Evolutionary conservation across 2,888 invertebrate genomes (phyloP).

Genomic region (Athalia cordata): DNA sequence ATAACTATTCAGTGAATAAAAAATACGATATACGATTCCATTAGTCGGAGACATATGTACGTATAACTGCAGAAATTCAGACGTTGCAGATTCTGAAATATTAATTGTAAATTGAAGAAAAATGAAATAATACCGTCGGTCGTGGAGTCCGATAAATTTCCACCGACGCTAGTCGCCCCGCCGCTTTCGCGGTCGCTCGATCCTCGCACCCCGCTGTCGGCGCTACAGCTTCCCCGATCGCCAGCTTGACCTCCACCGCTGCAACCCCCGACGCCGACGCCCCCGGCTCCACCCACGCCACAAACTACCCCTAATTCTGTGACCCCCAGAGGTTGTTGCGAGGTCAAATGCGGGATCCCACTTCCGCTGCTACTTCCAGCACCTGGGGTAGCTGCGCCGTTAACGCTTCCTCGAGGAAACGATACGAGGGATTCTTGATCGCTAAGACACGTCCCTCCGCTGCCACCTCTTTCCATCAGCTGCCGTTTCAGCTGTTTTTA

Average conservation of each 20-base stretch:
- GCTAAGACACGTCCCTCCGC: conserved; percentile 79
- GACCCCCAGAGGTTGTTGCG: conserved; percentile 67
- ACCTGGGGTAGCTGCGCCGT: conserved; percentile 75
- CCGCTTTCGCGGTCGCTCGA: conserved; percentile 88
- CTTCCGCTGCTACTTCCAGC: conserved; percentile 67
- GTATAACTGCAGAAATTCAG: too few species aligned
- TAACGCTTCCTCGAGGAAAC: conserved; percentile 77
- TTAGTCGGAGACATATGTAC: too few species aligned
- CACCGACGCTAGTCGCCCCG: conserved; percentile 88
- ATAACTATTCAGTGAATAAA: too few species aligned
- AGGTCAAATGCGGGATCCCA: conserved; percentile 73
- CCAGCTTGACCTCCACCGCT: conserved; percentile 75
- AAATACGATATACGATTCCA: too few species aligned
- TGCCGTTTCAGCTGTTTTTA: conserved; percentile 74
- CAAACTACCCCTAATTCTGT: conserved; percentile 64
- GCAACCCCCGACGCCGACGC: conserved; percentile 75
- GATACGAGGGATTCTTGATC: conserved; percentile 90
- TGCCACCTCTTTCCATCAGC: conserved; percentile 78
- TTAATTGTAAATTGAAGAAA: conserved; percentile 18
- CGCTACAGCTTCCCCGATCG: conserved; percentile 89
- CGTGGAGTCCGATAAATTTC: conserved; percentile 87
- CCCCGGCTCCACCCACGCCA: conserved; percentile 58
- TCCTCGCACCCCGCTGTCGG: conserved; percentile 89
- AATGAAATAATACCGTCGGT: conserved; percentile 78
- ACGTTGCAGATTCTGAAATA: neutral